Base-by-base conservation (phyloP, 23 tunicate genomes). In the Halocynthia aurantium region DNA sequence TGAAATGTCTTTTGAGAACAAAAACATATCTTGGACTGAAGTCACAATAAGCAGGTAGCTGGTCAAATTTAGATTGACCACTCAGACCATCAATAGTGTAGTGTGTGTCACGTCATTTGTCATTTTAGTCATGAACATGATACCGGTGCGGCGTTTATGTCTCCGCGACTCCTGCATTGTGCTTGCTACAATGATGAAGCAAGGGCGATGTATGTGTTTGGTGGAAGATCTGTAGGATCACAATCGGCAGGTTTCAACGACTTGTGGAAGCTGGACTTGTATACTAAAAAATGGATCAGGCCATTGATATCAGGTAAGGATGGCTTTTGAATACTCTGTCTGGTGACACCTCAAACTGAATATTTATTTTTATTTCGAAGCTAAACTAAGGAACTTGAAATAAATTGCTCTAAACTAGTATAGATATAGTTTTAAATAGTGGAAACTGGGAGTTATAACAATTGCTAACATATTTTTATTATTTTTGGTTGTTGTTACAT, bases 201-300 rank as follows among this genome's bases (percentile, higher is more conserved):
- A 50, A 71, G 89, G 13, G 75, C 96, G 7, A 69, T 84, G 50
- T 90, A 67, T 81, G 70, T 84, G 12, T 90, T 90, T 81, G 96
- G 96, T 52, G 96, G 96, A 21, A 75, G 67, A 60, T 90, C 89
- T 15, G 53, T 81, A 8, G 57, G 56, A 15, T 62, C 76, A 51
- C 50, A 51, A 5, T 57, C 69, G 8, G 67, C 84, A 6, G 96
- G 96, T 17, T 90, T 90, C 72, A 90, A 90, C 81, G 96, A 90
- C 62, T 63, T 90, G n/a, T 67, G 88, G 18, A 52, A 60, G 44
- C 67, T 90, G 52, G 79, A 84, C 75, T 57, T 90, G 86, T 80
- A 90, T 70, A 78, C 74, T 20, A 55, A 75, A 31, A 54, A 22
- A 61, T 90, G 96, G 96, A 57, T 58, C 20, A 74, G 89, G 56